Conservation (phyloP, 2,888 invertebrate genomes). For the Aphodius sticticus region DNA sequence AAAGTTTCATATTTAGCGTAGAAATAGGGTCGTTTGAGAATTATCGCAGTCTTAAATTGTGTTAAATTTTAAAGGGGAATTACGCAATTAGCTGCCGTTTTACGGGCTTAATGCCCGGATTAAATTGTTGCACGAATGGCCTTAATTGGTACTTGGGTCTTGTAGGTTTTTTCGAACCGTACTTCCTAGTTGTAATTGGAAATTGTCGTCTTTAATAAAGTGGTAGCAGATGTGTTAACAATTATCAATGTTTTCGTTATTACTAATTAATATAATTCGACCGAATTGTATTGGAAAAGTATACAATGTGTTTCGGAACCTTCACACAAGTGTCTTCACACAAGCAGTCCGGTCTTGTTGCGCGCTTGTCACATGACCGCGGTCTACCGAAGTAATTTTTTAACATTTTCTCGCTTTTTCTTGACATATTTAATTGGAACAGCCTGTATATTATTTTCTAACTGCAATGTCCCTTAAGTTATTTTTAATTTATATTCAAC, state of each 20-base stretch:
- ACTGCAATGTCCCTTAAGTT: too few relatives aligned
- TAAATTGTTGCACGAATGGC: conserved; percentile 33
- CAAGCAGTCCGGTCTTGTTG: too few relatives aligned
- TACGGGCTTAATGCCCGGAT: conserved; percentile 29
- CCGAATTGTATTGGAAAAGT: background rate
- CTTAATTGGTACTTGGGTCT: conserved; percentile 29
- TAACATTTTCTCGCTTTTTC: too few relatives aligned
- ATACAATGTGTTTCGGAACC: too few relatives aligned
- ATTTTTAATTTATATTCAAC: too few relatives aligned
- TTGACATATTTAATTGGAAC: too few relatives aligned
- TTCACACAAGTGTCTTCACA: too few relatives aligned
- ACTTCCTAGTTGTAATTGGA: background rate
- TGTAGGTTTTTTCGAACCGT: conserved; percentile 11
- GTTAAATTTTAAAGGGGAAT: conserved; percentile 31
- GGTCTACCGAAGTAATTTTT: too few relatives aligned
- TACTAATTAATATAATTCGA: background rate
- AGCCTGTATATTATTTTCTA: too few relatives aligned
- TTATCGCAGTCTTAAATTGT: conserved; percentile 28
- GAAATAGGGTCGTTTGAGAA: conserved; percentile 17
- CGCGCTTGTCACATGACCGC: too few relatives aligned
- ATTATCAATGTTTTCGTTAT: background rate
- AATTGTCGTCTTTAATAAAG: background rate
- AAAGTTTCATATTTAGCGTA: conserved; percentile 4
- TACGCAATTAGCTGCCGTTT: conserved; percentile 29
- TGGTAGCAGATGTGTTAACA: background rate